Conservation (phyloP, 2,113 vertebrate genomes). For the Tiliqua scincoides region DNA sequence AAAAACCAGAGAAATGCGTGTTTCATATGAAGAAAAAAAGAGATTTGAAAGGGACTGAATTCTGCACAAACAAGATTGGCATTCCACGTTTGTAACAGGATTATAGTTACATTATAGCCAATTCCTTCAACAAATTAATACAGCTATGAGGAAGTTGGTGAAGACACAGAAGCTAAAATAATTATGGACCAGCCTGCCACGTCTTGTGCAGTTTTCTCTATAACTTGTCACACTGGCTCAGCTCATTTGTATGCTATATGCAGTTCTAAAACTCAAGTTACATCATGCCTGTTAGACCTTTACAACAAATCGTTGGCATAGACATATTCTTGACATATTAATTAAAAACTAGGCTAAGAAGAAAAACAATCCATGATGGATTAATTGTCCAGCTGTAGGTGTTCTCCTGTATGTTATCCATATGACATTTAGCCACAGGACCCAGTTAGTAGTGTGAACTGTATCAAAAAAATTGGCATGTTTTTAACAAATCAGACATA, state of each 20-base stretch:
- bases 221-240: slow-evolving; percentile 22
- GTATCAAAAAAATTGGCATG: neutral
- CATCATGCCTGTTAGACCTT: slow-evolving; percentile 4
- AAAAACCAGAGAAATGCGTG: neutral
- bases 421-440: neutral
- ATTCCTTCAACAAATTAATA: slow-evolving; percentile 27
- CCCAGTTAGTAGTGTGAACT: neutral
- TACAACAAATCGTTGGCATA: neutral
- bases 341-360: neutral
- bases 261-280: slow-evolving; percentile 28
- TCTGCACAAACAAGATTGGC: neutral
- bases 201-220: slow-evolving; percentile 44
- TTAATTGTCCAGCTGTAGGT: neutral
- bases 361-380: neutral
- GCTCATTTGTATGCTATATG: slow-evolving; percentile 18
- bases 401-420: neutral
- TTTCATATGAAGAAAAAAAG: neutral
- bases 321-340: neutral
- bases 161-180: slow-evolving; percentile 35
- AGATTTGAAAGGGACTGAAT: neutral
- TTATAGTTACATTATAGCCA: slow-evolving; percentile 13
- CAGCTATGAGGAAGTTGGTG: slow-evolving; percentile 51
- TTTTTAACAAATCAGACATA: neutral
- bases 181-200: slow-evolving; percentile 41
- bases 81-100: slow-evolving; percentile 1